Evolutionary conservation across 1,140 invertebrate genomes (phyloP).

Genomic region (Rhagoletis zephyria): DNA sequence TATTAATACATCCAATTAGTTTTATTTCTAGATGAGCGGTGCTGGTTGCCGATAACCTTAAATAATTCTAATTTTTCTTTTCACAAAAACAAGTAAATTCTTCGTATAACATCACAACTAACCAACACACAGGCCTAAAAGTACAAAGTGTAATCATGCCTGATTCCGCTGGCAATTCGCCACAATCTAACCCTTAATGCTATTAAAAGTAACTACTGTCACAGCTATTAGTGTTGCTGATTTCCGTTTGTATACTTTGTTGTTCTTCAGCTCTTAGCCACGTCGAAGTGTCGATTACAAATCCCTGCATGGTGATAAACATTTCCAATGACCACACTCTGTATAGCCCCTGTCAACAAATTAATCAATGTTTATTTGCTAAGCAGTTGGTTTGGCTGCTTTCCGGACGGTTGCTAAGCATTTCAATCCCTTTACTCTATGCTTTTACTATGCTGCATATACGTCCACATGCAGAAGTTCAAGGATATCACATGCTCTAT

Average conservation of each 20-base stretch:
- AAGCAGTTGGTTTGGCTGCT: slow-evolving; percentile 67
- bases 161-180: background rate
- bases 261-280: background rate
- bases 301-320: slow-evolving; percentile 53
- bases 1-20: no score
- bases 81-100: no score
- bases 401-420: slow-evolving; percentile 55
- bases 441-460: no score
- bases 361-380: slow-evolving; percentile 73
- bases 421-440: slow-evolving; percentile 66
- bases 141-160: no score
- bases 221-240: background rate
- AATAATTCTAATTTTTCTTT: no score
- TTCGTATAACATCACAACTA: no score
- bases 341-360: slow-evolving; percentile 69
- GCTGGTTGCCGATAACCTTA: no score
- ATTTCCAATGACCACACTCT: slow-evolving; percentile 50
- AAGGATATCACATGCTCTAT: slow-evolving; percentile 11
- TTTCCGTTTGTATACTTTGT: background rate
- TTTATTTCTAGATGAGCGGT: no score
- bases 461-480: background rate
- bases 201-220: background rate
- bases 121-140: no score
- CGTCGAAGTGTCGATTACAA: slow-evolving; percentile 28
- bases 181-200: background rate